Conservation (phyloP, 2,797 vertebrate species). For the Pseudomugil tenellus region DNA sequence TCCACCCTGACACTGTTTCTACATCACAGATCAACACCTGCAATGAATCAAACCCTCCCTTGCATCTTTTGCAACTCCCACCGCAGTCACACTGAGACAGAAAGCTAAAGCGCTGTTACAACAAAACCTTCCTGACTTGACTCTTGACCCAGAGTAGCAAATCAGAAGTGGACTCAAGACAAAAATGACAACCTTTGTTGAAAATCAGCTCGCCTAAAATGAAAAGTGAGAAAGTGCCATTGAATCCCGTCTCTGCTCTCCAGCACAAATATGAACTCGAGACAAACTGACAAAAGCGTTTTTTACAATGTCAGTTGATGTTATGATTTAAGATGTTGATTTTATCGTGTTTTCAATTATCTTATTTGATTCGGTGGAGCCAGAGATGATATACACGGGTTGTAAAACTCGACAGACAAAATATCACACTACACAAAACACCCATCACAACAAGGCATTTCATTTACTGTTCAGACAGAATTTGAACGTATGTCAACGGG, state of each 20-base stretch:
- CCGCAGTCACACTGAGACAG: conserved; percentile 59
- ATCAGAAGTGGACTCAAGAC: conserved; percentile 62
- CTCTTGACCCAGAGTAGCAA: conserved; percentile 69
- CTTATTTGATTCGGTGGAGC: conserved; percentile 46
- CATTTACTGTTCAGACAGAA: conserved; percentile 23
- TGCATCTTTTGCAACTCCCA: conserved; percentile 60
- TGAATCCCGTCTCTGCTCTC: conserved; percentile 43
- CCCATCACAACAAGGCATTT: conserved; percentile 24
- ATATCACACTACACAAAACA: conserved; percentile 39
- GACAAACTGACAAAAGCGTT: conserved; percentile 40
- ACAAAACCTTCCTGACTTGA: conserved; percentile 60
- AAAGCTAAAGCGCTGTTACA: conserved; percentile 50
- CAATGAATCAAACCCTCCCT: conserved; percentile 66
- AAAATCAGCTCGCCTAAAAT: conserved; percentile 32
- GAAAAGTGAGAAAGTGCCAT: conserved; percentile 29
- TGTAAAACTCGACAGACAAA: conserved; percentile 54
- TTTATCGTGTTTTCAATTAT: conserved; percentile 72
- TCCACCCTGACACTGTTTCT: conserved; percentile 50
- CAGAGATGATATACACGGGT: conserved; percentile 54
- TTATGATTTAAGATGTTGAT: conserved; percentile 57
- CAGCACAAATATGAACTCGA: conserved; percentile 52
- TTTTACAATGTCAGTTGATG: conserved; percentile 61
- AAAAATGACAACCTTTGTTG: conserved; percentile 71
- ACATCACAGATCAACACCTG: conserved; percentile 64
- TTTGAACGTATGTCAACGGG: no score